Evolutionary conservation across 2,797 vertebrate species (phyloP).

Genomic region (Triplophysa yarkandensis): DNA sequence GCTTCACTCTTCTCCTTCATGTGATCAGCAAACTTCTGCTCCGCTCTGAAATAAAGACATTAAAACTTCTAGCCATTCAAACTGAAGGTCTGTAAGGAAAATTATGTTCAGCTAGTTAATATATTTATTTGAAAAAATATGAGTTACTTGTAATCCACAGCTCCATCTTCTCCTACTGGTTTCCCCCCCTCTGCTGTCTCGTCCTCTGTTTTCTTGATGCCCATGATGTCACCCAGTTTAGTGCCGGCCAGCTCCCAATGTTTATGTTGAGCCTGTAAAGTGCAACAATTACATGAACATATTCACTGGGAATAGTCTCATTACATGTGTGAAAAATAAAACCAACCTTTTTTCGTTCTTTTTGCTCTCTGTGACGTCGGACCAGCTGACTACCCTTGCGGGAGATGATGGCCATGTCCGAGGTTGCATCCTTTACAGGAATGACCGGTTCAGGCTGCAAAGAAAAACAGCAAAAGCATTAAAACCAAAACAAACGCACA

Average conservation of each 20-base stretch:
- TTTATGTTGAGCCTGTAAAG: conserved; percentile 92
- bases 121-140: not conserved
- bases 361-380: conserved; percentile 96
- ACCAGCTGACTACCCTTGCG: conserved; percentile 97
- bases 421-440: conserved; percentile 95
- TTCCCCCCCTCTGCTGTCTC: conserved; percentile 72
- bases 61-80: not conserved
- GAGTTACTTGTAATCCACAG: conserved; percentile 92
- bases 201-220: conserved; percentile 93
- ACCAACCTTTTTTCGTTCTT: conserved; percentile 94
- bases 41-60: conserved; percentile 75
- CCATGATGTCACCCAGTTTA: conserved; percentile 98
- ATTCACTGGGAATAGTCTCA: not conserved
- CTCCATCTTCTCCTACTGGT: conserved; percentile 86
- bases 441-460: conserved; percentile 93
- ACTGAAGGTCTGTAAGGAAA: too few species aligned
- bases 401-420: conserved; percentile 97
- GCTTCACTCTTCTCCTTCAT: conserved; percentile 95
- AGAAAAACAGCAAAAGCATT: not conserved
- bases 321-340: not conserved
- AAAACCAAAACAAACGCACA: not conserved
- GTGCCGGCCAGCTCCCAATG: conserved; percentile 99
- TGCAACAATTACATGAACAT: not conserved
- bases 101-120: not conserved
- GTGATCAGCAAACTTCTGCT: conserved; percentile 98